Evolutionary conservation across 2,113 vertebrate genomes (phyloP).

Genomic region (Sclerurus mexicanus): DNA sequence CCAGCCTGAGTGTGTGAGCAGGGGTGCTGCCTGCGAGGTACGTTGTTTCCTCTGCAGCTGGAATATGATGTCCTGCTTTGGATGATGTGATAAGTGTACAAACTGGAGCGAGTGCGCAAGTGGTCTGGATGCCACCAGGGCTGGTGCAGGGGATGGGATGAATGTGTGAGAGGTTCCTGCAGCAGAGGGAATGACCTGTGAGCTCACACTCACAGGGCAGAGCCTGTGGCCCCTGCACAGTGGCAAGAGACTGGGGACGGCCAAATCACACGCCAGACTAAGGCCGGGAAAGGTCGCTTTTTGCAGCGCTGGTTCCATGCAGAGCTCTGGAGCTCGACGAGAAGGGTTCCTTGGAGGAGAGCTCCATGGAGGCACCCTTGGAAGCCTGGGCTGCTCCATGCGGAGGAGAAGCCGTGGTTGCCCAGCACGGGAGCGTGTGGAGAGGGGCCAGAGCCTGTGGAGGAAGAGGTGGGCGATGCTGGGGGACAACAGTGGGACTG

Average conservation of each 20-base stretch:
- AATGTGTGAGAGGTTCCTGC: rapidly evolving
- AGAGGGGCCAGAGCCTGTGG: not conserved
- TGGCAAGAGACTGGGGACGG: rapidly evolving
- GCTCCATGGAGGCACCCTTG: not conserved
- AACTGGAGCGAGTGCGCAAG: rapidly evolving
- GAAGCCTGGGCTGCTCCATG: rapidly evolving
- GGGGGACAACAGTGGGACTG: too few species aligned
- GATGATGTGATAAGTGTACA: not conserved
- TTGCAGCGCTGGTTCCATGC: rapidly evolving
- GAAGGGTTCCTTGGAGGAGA: not conserved
- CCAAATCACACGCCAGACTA: rapidly evolving
- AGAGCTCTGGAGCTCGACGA: rapidly evolving
- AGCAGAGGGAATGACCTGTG: rapidly evolving
- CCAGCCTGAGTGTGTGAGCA: rapidly evolving
- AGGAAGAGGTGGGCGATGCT: not conserved
- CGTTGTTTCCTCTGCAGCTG: not conserved
- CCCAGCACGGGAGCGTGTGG: rapidly evolving
- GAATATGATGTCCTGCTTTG: not conserved
- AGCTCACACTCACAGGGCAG: not conserved
- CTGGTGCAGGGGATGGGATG: not conserved
- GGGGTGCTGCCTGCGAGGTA: rapidly evolving
- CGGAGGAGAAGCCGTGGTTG: rapidly evolving
- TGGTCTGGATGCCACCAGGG: rapidly evolving
- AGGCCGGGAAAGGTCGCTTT: not conserved
- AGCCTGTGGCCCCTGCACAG: not conserved